These are phyloP conservation scores for Leuciscus idus DNA, from an alignment of 2,113 vertebrate species.

Conservation along the genomic window DNA sequence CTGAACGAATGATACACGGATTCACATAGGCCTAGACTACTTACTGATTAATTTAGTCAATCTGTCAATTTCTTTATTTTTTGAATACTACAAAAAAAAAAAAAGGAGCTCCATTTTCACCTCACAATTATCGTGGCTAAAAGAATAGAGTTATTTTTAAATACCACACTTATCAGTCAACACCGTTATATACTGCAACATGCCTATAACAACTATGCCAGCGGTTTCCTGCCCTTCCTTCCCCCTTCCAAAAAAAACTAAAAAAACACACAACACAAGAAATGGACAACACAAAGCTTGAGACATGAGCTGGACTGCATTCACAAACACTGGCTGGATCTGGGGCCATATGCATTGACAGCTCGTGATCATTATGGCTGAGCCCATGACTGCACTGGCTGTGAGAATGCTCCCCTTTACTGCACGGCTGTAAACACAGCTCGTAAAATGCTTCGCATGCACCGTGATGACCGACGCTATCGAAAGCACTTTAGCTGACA, in stretches of 20 bases:
- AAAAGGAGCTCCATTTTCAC: too few species aligned
- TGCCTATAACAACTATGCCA: not conserved
- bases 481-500: slow-evolving; percentile 49
- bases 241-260: not conserved
- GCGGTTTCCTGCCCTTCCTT: not conserved
- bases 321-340: slow-evolving; percentile 34
- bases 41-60: too few species aligned
- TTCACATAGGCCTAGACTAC: too few species aligned
- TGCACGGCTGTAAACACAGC: slow-evolving; percentile 50
- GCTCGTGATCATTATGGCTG: slow-evolving; percentile 47
- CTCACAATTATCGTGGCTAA: too few species aligned
- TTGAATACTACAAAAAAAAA: too few species aligned
- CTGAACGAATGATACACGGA: too few species aligned
- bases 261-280: not conserved
- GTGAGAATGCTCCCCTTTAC: slow-evolving; percentile 23
- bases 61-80: too few species aligned
- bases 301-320: not conserved
- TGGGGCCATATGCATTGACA: slow-evolving; percentile 17
- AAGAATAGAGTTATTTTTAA: not conserved
- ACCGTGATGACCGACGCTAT: slow-evolving; percentile 42
- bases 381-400: slow-evolving; percentile 8
- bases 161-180: not conserved
- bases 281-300: slow-evolving; percentile 23
- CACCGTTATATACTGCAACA: not conserved
- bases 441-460: slow-evolving; percentile 37